Base-by-base conservation (phyloP, 2,113 vertebrate species). In the Gambusia holbrooki region DNA sequence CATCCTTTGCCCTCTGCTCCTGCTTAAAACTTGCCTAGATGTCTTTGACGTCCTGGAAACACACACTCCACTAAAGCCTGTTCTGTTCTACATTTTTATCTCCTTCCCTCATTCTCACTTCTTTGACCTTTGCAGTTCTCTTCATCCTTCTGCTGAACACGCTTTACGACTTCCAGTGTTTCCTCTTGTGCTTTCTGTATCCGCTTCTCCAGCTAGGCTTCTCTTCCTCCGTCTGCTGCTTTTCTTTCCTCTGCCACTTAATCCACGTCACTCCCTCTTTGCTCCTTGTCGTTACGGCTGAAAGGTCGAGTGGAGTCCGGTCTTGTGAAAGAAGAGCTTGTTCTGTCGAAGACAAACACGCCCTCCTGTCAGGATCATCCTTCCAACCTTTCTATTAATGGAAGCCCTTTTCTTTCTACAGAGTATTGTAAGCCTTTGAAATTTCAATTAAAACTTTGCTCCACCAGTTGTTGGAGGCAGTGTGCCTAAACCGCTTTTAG, bases 41-140 rank as follows among this genome's bases (percentile, higher is more conserved):
- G 82, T 81, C 71, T 79, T 73, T 76, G 79, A 79, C 90, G 84
- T 81, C 77, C 80, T 85, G 87, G 88, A 87, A 85, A 85, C 77
- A 63, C 79, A 86, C 85, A 80, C 80, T 82, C 88, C 76, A 89
- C 84, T 85, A 83, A 87, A 76, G 71, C 83, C 74, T 45, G 25
- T 79, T 79, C 73, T 82, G 51, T 76, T 45, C 40, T 58, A 30
- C 17, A 17, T 68, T 81, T 77, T 64, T 51, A 63, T 30, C 64
- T 70, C 67, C 77, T 77, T 62, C 40, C 45, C 45, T 48, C 45
- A 6, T 48, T 48, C 29, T 54, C 60, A 5, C 22, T 29, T 48
- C 63, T 78, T 62, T 80, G 78, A 82, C 81, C 84, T 86, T 66
- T 73, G 69, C 15, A 63, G 51, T 29, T 66, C 62, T 63, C 40